A percentile compares a stretch with the other conserved stretches of the same genome.
Conservation (phyloP, 2,888 invertebrate species). For the Phaedon cochleariae region DNA sequence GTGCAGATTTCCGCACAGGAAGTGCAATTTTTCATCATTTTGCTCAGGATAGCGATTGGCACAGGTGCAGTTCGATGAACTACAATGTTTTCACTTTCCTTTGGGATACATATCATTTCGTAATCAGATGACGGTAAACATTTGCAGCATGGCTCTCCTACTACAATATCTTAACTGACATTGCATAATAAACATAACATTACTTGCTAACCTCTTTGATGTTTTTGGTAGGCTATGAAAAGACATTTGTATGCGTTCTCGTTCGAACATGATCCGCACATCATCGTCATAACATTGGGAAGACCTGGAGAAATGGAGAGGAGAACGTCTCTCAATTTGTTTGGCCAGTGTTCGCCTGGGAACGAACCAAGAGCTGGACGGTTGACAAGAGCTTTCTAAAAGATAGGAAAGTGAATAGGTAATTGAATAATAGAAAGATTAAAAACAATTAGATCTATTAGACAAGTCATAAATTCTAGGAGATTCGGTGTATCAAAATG, state of each 20-base stretch:
- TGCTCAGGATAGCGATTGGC: no score
- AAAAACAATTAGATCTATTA: not conserved
- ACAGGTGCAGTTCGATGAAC: no score
- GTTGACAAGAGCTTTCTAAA: conserved; percentile 82
- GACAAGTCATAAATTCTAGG: no score
- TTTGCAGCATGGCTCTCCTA: no score
- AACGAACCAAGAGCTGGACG: conserved; percentile 95
- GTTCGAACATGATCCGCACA: conserved; percentile 97
- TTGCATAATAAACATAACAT: conserved; percentile 52
- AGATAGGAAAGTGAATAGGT: conserved; percentile 11
- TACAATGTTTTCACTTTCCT: no score
- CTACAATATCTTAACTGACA: no score
- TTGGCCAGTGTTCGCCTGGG: conserved; percentile 89
- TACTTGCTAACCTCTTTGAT: conserved; percentile 74
- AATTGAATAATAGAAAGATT: not conserved
- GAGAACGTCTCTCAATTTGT: conserved; percentile 76
- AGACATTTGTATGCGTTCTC: conserved; percentile 97
- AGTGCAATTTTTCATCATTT: no score
- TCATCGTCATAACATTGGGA: conserved; percentile 89
- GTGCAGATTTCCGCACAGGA: no score
- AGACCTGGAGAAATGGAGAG: conserved; percentile 73
- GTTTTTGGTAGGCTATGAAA: conserved; percentile 85
- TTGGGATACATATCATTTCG: no score
- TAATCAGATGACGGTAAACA: no score
- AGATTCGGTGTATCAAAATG: no score